phyloP scores from a whole-genome alignment of 2,797 vertebrate species.

The Phoebastria nigripes region DNA sequence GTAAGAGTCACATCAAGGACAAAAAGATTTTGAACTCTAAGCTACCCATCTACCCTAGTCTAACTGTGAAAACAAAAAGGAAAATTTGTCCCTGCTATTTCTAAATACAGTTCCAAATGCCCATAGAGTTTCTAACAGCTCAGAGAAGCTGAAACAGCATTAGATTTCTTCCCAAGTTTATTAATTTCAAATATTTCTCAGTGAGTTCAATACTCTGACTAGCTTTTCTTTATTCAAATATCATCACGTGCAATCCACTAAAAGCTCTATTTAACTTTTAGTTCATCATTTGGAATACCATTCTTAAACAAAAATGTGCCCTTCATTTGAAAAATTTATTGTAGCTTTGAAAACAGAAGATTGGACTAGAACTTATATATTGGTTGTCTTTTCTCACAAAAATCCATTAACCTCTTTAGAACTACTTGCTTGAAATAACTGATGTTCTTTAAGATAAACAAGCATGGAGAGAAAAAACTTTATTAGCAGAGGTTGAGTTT shows the following conservation, averaged over 20 bases:
- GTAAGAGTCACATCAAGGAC: neutral
- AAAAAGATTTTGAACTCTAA: neutral
- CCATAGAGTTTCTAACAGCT: neutral
- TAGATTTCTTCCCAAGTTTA: neutral
- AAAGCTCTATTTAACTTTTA: neutral
- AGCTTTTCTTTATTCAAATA: neutral
- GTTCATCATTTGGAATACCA: neutral
- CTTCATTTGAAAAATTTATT: neutral
- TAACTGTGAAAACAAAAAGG: neutral
- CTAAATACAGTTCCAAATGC: neutral
- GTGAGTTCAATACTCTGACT: neutral
- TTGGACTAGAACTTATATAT: neutral
- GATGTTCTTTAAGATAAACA: neutral
- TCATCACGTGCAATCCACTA: neutral
- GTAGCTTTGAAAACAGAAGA: neutral
- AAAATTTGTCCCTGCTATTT: neutral
- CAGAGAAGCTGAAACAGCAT: neutral
- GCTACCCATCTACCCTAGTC: neutral
- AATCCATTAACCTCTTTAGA: neutral
- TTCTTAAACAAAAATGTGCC: neutral
- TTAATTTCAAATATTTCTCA: neutral
- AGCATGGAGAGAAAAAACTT: neutral
- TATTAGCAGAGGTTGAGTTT: neutral
- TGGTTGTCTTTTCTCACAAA: neutral
- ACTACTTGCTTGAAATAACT: neutral